Conservation (phyloP, 2,888 invertebrate genomes). For the Auanema freiburgensis region DNA sequence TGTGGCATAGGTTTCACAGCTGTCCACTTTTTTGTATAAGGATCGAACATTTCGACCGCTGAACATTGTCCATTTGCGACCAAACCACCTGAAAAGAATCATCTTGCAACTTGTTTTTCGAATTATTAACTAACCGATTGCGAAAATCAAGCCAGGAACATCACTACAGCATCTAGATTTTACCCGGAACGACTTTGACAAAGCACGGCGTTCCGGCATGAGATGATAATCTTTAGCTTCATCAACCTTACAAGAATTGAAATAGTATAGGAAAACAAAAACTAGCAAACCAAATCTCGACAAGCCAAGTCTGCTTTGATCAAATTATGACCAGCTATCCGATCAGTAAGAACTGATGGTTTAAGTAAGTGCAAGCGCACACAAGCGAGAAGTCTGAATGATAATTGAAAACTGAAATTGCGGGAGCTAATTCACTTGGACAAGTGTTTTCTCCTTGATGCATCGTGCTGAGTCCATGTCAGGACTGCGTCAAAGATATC, state of each 20-base stretch:
- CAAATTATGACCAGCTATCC: conserved; percentile 66
- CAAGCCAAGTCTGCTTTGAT: conserved; percentile 73
- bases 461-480: conserved; percentile 77
- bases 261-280: neutral
- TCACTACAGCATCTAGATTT: conserved; percentile 77
- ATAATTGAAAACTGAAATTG: neutral
- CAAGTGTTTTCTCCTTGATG: conserved; percentile 69
- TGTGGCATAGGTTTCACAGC: conserved; percentile 80
- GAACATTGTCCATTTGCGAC: conserved; percentile 68
- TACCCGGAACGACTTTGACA: conserved; percentile 76
- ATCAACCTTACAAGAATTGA: conserved; percentile 70
- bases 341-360: conserved; percentile 80
- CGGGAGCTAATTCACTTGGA: conserved; percentile 17
- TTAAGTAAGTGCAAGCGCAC: conserved; percentile 80
- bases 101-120: too few relatives aligned
- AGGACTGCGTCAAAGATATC: conserved; percentile 82
- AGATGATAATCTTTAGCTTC: conserved; percentile 85
- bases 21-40: conserved; percentile 75
- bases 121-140: conserved; percentile 26
- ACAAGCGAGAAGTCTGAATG: conserved; percentile 72
- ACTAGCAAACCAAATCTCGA: conserved; percentile 43
- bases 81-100: conserved; percentile 69
- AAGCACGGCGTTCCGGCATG: conserved; percentile 80
- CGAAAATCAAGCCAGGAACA: conserved; percentile 65
- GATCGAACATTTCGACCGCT: conserved; percentile 83